phyloP scores from a whole-genome alignment of 2,113 vertebrate species.

The Sminthopsis crassicaudata region DNA sequence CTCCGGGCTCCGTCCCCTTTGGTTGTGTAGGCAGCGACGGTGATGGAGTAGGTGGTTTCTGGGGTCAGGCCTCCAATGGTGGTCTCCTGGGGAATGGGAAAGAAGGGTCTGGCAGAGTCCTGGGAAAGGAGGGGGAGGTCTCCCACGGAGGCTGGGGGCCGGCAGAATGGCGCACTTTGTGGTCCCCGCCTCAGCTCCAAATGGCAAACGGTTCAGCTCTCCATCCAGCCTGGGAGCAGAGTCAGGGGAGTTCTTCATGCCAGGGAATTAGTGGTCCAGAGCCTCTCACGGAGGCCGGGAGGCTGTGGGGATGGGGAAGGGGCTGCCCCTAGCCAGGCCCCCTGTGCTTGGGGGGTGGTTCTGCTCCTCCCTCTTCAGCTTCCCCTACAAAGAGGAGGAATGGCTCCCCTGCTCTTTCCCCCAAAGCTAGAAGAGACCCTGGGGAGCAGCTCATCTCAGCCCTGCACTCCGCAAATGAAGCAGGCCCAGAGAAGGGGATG shows the following conservation, averaged over 20 bases:
- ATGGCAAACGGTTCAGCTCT: conserved; percentile 12
- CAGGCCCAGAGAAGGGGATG: background rate
- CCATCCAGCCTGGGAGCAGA: conserved; percentile 24
- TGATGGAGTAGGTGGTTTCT: conserved; percentile 95
- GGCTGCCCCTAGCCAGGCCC: too few relatives aligned
- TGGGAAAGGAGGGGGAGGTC: conserved; percentile 23
- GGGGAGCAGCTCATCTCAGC: background rate
- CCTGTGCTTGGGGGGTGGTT: too few relatives aligned
- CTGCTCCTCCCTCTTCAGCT: too few relatives aligned
- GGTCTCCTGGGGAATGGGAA: conserved; percentile 87
- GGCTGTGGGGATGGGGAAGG: too few relatives aligned
- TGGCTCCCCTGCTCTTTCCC: too few relatives aligned
- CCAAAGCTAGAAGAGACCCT: background rate
- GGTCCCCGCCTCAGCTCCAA: background rate
- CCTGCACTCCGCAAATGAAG: background rate
- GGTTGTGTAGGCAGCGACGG: conserved; percentile 94
- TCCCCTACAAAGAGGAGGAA: too few relatives aligned
- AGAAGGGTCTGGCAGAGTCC: background rate
- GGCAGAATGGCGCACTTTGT: background rate
- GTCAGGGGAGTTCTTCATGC: background rate
- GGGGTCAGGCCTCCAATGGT: conserved; percentile 91
- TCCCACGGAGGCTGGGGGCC: background rate
- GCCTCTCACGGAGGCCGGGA: background rate
- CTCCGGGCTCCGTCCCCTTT: conserved; percentile 96
- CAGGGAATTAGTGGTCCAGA: too few relatives aligned